These are phyloP conservation scores for Brienomyrus brachyistius DNA, from an alignment of 2,113 vertebrate genomes.

Conservation along the genomic window DNA sequence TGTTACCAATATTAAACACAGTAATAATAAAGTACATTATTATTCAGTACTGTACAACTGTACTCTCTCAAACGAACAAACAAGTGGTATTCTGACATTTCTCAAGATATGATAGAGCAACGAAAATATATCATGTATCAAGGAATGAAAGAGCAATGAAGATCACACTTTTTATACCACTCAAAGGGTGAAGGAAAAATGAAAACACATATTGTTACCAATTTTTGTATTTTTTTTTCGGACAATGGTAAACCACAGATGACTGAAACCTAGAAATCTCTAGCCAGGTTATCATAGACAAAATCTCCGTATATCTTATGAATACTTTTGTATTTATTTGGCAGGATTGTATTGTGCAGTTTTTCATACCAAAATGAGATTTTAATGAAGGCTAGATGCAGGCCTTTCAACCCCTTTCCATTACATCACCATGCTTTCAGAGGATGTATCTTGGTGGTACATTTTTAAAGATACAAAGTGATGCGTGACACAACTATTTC, in stretches of 20 bases:
- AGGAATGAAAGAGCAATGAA: neutral
- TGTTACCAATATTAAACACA: neutral
- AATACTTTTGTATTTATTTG: neutral
- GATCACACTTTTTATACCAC: neutral
- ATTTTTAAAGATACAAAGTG: neutral
- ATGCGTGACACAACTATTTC: neutral
- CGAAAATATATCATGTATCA: neutral
- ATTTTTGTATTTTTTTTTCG: neutral
- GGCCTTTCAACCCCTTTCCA: neutral
- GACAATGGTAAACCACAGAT: neutral
- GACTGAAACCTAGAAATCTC: neutral
- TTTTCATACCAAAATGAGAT: neutral
- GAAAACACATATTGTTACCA: neutral
- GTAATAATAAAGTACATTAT: too few species aligned
- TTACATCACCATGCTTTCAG: neutral
- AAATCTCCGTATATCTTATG: neutral
- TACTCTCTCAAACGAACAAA: neutral
- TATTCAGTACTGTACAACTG: too few species aligned
- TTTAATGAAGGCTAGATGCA: neutral
- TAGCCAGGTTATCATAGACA: neutral
- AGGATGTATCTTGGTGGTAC: neutral
- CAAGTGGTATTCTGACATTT: neutral
- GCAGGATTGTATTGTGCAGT: neutral
- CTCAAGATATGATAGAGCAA: neutral
- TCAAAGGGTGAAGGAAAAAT: neutral